Conservation (phyloP, 2,113 vertebrate genomes). For the Microtus richardsoni region DNA sequence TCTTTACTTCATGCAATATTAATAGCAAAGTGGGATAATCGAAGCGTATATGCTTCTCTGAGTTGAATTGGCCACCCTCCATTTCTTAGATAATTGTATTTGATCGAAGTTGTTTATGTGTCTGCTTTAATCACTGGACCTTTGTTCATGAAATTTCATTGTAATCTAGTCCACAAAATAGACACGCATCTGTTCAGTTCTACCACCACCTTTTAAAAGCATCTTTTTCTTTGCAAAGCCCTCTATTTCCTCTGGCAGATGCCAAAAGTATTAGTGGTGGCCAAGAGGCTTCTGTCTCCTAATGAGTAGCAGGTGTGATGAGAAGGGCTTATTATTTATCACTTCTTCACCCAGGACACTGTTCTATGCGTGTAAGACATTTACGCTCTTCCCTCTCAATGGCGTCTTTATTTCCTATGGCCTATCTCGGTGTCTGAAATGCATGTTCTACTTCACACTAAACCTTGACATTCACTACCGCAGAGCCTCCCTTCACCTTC, state of each 20-base stretch:
- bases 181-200: constrained; percentile 64
- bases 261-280: constrained; percentile 59
- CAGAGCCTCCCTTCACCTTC: constrained; percentile 32
- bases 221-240: constrained; percentile 56
- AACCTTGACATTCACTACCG: constrained; percentile 57
- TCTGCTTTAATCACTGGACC: constrained; percentile 30
- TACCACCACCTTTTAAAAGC: constrained; percentile 51
- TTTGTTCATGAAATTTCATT: constrained; percentile 28
- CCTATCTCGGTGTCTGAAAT: constrained; percentile 45
- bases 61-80: neutral
- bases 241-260: constrained; percentile 69
- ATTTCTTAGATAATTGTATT: neutral
- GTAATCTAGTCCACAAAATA: constrained; percentile 22
- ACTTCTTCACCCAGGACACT: constrained; percentile 66
- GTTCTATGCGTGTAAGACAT: constrained; percentile 37
- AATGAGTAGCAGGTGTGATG: constrained; percentile 72
- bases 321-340: constrained; percentile 70
- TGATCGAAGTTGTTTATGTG: constrained; percentile 22
- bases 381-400: neutral
- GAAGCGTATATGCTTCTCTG: neutral
- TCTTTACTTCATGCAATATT: neutral
- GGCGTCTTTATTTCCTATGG: constrained; percentile 59
- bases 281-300: constrained; percentile 71
- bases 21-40: neutral
- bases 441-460: constrained; percentile 23